These are phyloP conservation scores for Drosophila aff. DNA, from an alignment of 1,140 invertebrate genomes.

Conservation along the genomic window DNA sequence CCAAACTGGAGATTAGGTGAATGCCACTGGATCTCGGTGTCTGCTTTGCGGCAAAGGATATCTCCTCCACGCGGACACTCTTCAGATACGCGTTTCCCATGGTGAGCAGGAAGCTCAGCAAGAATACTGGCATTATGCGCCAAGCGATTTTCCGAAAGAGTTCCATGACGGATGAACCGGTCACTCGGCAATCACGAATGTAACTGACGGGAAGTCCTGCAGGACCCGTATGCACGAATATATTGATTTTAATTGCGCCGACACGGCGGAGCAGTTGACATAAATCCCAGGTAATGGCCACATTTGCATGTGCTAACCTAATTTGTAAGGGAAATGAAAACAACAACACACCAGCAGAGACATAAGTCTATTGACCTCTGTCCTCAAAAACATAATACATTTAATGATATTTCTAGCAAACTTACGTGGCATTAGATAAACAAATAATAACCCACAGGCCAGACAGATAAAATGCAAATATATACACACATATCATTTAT, in stretches of 20 bases:
- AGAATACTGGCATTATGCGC: conserved; percentile 55
- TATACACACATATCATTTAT: no score
- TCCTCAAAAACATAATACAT: not conserved
- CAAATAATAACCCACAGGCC: not conserved
- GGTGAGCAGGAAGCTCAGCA: conserved; percentile 52
- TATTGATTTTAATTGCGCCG: conserved; percentile 69
- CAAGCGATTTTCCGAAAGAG: conserved; percentile 54
- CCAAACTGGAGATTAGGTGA: conserved; percentile 68
- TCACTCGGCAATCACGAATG: conserved; percentile 5
- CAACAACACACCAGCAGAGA: not conserved
- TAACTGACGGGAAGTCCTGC: conserved; percentile 49
- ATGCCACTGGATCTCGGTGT: conserved; percentile 54
- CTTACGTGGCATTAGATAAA: no score
- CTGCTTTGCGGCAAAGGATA: conserved; percentile 50
- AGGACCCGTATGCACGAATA: conserved; percentile 32
- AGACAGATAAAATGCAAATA: not conserved
- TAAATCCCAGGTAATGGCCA: conserved; percentile 15
- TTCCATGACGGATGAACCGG: conserved; percentile 51
- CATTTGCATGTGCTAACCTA: conserved; percentile 48
- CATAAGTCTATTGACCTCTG: conserved; percentile 43
- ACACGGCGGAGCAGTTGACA: conserved; percentile 38
- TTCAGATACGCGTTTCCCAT: conserved; percentile 61
- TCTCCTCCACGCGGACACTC: conserved; percentile 73
- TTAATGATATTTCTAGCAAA: conserved; percentile 2
- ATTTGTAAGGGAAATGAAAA: conserved; percentile 24